phyloP scores from a whole-genome alignment of 2,113 vertebrate genomes.

The Antennarius striatus region DNA sequence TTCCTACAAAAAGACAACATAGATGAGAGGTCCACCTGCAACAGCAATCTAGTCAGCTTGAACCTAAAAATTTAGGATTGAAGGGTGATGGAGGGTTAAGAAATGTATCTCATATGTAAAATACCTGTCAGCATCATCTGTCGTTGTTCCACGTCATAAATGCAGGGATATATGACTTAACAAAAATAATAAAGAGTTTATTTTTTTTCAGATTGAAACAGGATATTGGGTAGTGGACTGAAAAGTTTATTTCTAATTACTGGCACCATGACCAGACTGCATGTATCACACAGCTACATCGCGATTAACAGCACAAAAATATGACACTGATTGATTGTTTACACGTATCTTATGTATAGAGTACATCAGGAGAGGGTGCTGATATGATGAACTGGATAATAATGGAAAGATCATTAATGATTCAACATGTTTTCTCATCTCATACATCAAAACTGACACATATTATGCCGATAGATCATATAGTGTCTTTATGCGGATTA shows the following conservation, averaged over 20 bases:
- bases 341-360: neutral
- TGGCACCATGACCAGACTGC: neutral
- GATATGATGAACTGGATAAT: neutral
- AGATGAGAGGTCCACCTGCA: neutral
- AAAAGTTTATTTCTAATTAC: neutral
- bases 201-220: conserved; percentile 3
- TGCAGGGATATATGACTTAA: neutral
- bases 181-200: neutral
- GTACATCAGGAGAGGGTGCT: conserved; percentile 1
- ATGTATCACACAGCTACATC: neutral
- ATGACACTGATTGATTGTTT: conserved; percentile 8
- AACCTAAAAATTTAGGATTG: neutral
- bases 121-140: too few species aligned
- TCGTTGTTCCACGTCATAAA: neutral
- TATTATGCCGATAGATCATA: neutral
- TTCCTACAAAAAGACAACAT: neutral
- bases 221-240: conserved; percentile 6
- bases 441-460: neutral
- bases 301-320: too few species aligned
- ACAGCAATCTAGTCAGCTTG: neutral
- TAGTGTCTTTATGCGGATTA: too few species aligned
- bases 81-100: neutral
- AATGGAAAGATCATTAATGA: conserved; percentile 11
- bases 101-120: conserved; percentile 13
- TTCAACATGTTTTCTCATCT: conserved; percentile 15